Conservation (phyloP, 2,797 vertebrate species). For the Pangasius macronema region DNA sequence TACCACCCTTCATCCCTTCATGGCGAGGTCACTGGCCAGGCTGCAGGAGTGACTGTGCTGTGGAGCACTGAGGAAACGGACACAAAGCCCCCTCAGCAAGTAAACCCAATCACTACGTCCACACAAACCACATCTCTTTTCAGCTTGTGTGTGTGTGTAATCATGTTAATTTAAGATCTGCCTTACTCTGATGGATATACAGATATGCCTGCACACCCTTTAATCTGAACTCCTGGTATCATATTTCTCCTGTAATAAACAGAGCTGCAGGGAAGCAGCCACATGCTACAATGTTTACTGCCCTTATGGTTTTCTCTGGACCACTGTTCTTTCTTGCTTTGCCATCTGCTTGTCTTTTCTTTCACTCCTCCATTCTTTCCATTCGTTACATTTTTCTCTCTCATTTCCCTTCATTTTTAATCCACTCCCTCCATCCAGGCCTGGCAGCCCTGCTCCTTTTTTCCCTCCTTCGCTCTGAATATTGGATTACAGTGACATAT, state of each 20-base stretch:
- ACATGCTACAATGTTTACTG: slow-evolving; percentile 31
- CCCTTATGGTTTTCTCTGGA: background rate
- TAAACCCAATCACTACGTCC: background rate
- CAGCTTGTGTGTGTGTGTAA: background rate
- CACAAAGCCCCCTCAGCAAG: slow-evolving; percentile 4
- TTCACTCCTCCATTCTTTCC: slow-evolving; percentile 2
- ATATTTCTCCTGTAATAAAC: slow-evolving; percentile 21
- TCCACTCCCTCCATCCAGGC: background rate
- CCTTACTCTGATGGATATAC: background rate
- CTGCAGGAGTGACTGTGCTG: background rate
- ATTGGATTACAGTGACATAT: slow-evolving; percentile 51
- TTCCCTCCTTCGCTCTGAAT: slow-evolving; percentile 43
- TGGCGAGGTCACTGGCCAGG: background rate
- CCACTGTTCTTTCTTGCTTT: background rate
- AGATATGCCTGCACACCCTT: slow-evolving; percentile 15
- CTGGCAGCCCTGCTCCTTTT: background rate
- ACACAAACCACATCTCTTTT: slow-evolving; percentile 4
- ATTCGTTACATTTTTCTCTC: background rate
- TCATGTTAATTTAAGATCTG: background rate
- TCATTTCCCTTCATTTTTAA: slow-evolving; percentile 6
- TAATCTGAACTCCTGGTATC: background rate
- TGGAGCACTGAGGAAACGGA: background rate
- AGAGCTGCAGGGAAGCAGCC: background rate
- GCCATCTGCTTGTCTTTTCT: slow-evolving; percentile 39
- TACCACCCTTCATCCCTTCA: background rate